Conservation (phyloP, 1,140 invertebrate genomes). For the Adoxophyes honmai region DNA sequence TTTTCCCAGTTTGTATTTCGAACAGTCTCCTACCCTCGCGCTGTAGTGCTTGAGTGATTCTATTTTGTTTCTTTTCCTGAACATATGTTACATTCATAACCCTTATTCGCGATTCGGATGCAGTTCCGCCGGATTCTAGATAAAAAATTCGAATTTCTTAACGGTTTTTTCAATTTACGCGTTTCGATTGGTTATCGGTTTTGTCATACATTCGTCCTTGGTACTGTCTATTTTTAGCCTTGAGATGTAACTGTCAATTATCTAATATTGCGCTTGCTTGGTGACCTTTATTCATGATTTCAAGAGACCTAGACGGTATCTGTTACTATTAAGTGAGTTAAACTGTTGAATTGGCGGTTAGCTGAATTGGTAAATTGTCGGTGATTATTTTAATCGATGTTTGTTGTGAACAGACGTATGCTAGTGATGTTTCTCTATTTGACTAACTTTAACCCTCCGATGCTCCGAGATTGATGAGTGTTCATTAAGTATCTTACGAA, state of each 20-base stretch:
- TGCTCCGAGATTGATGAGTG: too few species aligned
- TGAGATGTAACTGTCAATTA: slow-evolving; percentile 27
- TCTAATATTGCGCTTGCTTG: slow-evolving; percentile 43
- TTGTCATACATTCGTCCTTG: slow-evolving; percentile 15
- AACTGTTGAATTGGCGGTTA: not conserved
- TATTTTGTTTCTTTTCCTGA: not conserved
- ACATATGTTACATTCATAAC: slow-evolving; percentile 5
- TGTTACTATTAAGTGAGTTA: slow-evolving; percentile 7
- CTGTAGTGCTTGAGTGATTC: not conserved
- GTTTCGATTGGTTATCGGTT: not conserved
- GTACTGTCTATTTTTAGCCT: slow-evolving; percentile 38
- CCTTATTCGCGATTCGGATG: not conserved
- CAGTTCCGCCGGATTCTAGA: not conserved
- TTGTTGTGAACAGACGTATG: too few species aligned
- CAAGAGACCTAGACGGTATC: not conserved
- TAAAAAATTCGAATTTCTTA: not conserved
- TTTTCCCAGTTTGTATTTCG: not conserved
- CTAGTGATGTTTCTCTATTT: too few species aligned
- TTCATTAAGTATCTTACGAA: too few species aligned
- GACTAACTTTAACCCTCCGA: too few species aligned
- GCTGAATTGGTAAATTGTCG: slow-evolving; percentile 11
- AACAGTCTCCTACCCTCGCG: too few species aligned
- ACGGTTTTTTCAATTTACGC: not conserved
- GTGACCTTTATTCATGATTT: slow-evolving; percentile 46
- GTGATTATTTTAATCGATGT: slow-evolving; percentile 11